Base-by-base conservation (phyloP, 2,113 vertebrate genomes). In the Ginglymostoma cirratum region DNA sequence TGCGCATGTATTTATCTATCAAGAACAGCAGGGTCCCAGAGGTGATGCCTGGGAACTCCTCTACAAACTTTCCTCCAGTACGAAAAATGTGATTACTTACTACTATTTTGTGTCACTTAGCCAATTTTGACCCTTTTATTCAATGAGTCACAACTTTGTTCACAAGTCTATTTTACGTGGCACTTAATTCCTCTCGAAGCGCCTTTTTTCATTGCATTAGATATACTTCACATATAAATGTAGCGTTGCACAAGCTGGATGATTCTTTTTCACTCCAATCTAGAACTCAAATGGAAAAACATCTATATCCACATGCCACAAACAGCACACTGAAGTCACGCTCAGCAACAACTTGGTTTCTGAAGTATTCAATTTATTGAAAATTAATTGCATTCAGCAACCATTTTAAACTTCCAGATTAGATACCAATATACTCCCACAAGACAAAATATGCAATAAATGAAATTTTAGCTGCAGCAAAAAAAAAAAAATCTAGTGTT, bases 401-500 rank as follows among this genome's bases (percentile, higher is more conserved):
- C 42, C 67, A 30, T 95, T 95, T 45, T 30, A 72, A 95, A 95
- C 93, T 95, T 69, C n/a, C 21, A 23, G 2, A 95, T 48, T 14
- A 42, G n/a, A 69, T 30, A 8, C 52, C 45, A 95, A 70, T 1
- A 45, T 48, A 52, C 45, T 48, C 94, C 89, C 52, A 27, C 67
- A 52, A 34, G 7, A 34, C 52, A 95, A 5, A 72, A 45, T 27
- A 1, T 52, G 55, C 30, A 67, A 10, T 69, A 2, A 48, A 4
- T 48, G 69, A 45, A 95, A 76, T 23, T 48, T 93, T 15, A 34
- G 66, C 3, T 67, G 96, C 96, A 96, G 97, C 83, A 72, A 76
- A 72, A 94, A 65, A 76, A 72, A 94, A 65, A 94, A 95, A 70
- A 30, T 24, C 45, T 10, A 12, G 55, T 12, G 55, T 61, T 61